Conservation (phyloP, 2,113 vertebrate species). For the Anseranas semipalmata region DNA sequence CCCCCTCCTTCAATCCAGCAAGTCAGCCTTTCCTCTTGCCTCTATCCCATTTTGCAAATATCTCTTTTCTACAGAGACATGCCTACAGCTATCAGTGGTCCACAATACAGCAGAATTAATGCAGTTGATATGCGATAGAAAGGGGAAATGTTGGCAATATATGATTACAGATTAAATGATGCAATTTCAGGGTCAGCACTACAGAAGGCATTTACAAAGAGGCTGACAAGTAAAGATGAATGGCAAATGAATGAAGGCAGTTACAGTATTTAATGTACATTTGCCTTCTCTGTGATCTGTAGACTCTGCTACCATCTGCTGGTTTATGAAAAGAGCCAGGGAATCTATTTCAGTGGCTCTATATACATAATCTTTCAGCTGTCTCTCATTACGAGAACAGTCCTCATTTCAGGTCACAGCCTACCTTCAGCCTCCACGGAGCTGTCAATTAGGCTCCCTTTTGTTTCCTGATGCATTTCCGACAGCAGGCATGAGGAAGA, state of each 20-base stretch:
- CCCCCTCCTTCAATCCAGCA: not conserved
- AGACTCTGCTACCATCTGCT: slow-evolving; percentile 80
- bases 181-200: slow-evolving; percentile 65
- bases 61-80: not conserved
- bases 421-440: slow-evolving; percentile 28
- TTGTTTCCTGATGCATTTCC: slow-evolving; percentile 19
- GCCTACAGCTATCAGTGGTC: not conserved
- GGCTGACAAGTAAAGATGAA: slow-evolving; percentile 54
- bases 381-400: slow-evolving; percentile 23
- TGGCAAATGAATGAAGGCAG: slow-evolving; percentile 9
- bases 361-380: slow-evolving; percentile 34
- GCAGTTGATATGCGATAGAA: slow-evolving; percentile 34
- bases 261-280: not conserved
- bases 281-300: slow-evolving; percentile 3
- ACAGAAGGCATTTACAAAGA: slow-evolving; percentile 28
- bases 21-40: not conserved
- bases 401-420: slow-evolving; percentile 32
- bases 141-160: slow-evolving; percentile 45
- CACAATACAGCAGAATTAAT: slow-evolving; percentile 24
- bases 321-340: slow-evolving; percentile 47
- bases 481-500: not conserved
- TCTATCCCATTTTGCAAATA: not conserved
- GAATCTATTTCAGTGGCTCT: slow-evolving; percentile 51
- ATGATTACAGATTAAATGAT: slow-evolving; percentile 66
- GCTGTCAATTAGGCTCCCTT: slow-evolving; percentile 24